These are phyloP conservation scores for Menidia menidia DNA, from an alignment of 2,797 vertebrate genomes.

Conservation along the genomic window DNA sequence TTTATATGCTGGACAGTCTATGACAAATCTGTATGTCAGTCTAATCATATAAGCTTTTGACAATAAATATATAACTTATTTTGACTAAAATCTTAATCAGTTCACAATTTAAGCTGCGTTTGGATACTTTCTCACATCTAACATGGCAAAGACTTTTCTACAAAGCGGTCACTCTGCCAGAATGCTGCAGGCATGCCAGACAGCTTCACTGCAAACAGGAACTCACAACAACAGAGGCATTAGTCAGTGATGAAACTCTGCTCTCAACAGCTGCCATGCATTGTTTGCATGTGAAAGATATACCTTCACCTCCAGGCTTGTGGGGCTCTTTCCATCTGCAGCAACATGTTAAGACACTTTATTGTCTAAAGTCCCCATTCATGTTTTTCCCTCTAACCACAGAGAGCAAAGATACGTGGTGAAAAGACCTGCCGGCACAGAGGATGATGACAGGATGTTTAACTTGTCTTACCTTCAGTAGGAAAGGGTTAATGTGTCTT, in stretches of 20 bases:
- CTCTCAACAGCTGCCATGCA: background rate
- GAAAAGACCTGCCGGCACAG: conserved; percentile 56
- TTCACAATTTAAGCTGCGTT: conserved; percentile 6
- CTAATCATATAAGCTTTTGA: conserved; percentile 14
- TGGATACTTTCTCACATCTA: conserved; percentile 28
- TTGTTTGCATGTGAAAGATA: conserved; percentile 65
- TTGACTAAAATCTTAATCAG: background rate
- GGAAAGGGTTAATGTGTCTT: conserved; percentile 29
- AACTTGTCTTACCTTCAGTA: conserved; percentile 35
- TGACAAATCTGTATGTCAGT: background rate
- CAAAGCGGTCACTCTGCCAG: conserved; percentile 37
- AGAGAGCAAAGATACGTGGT: conserved; percentile 32
- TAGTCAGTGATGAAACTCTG: conserved; percentile 54
- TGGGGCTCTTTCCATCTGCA: conserved; percentile 58
- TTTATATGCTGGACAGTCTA: background rate
- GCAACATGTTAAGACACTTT: conserved; percentile 66
- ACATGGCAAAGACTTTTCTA: conserved; percentile 38
- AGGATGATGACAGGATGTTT: conserved; percentile 58
- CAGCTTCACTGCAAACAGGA: conserved; percentile 47
- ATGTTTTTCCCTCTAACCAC: conserved; percentile 54
- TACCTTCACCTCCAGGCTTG: conserved; percentile 60
- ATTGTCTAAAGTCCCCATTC: conserved; percentile 64
- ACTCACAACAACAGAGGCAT: conserved; percentile 63
- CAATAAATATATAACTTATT: background rate
- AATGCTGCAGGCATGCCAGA: conserved; percentile 38